Base-by-base conservation (phyloP, 2,888 invertebrate species). In the Malachius bipustulatus region DNA sequence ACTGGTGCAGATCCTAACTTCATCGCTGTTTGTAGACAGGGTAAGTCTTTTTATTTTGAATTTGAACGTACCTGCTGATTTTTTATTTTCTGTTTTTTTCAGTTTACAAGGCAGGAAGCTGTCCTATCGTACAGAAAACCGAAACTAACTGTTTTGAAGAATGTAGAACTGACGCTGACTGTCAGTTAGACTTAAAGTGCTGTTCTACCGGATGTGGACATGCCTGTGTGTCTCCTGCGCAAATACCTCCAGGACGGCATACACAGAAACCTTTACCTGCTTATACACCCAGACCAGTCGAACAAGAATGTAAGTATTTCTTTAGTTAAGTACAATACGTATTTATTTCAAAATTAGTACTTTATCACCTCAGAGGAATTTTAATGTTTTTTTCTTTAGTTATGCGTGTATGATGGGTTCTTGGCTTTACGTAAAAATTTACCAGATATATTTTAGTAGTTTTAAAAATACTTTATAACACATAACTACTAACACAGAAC, bases 161-260 rank as follows among this genome's bases (percentile, higher is more conserved):
- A 57, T 91, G 91, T 52, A 63, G 67, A 40, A 75, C 75, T 35
- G 91, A 91, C 57, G 82, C 83, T 0, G 84, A 88, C 54, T 93
- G 91, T 56, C 62, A 72, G 9, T 77, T 75, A 16, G 73, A 74
- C 14, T 69, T 75, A 55, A 91, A 90, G 61, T 91, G 91, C 57
- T 93, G 91, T 59, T 61, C 63, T 42, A 76, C 75, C 49, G 84
- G 82, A 33, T 90, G 91, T 58, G 79, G 80, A 27, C 67, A 69
- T 14, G 66, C 77, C 14, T 91, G 90, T 54, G 61, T 76, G 2
- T 66, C 64, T 38, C 76, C 80, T 45, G 54, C 60, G 13, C 51
- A 50, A 14, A 60, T 54, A 27, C 60, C 58, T 14, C 51, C 47
- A 14, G 48, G 55, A 37, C 44, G 53, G 15, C 48, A 54, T 3